phyloP scores from a whole-genome alignment of 1,140 invertebrate species.

The Mya arenaria region DNA sequence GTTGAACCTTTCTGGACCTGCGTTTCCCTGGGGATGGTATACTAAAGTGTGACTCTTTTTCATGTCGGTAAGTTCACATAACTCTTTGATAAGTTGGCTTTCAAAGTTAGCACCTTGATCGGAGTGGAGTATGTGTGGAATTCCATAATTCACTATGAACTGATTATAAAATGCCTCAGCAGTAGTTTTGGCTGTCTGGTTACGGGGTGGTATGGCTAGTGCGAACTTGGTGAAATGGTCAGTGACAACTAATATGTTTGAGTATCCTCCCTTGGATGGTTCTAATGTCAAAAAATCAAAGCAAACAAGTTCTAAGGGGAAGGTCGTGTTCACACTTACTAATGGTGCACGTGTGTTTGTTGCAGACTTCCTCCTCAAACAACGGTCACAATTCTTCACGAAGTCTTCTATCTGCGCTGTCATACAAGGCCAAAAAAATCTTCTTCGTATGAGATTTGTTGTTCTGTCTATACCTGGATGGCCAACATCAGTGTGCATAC shows the following conservation, averaged over 20 bases:
- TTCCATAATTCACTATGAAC: conserved; percentile 7
- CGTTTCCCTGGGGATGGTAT: conserved; percentile 44
- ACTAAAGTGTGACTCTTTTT: conserved; percentile 26
- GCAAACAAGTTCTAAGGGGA: too few species aligned
- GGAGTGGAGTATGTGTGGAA: neutral
- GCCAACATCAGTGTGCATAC: conserved; percentile 33
- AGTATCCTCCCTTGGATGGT: conserved; percentile 1
- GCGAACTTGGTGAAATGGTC: conserved; percentile 32
- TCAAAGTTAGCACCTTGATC: conserved; percentile 27
- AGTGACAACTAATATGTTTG: conserved; percentile 16
- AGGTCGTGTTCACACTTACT: too few species aligned
- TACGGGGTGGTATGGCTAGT: conserved; percentile 11
- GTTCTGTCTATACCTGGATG: conserved; percentile 22
- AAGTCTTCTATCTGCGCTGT: conserved; percentile 11
- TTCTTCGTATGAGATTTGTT: neutral
- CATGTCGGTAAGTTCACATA: conserved; percentile 15
- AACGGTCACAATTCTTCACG: conserved; percentile 15
- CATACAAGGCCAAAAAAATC: conserved; percentile 11
- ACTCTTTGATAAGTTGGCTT: conserved; percentile 30
- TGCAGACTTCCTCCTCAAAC: too few species aligned
- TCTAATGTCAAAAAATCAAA: conserved; percentile 21
- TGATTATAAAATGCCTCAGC: conserved; percentile 17
- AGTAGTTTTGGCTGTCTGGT: conserved; percentile 35
- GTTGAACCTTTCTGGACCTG: conserved; percentile 25
- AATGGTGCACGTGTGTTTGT: too few species aligned